Base-by-base conservation (phyloP, 1,140 invertebrate species). In the Pristionchus pacificus region DNA sequence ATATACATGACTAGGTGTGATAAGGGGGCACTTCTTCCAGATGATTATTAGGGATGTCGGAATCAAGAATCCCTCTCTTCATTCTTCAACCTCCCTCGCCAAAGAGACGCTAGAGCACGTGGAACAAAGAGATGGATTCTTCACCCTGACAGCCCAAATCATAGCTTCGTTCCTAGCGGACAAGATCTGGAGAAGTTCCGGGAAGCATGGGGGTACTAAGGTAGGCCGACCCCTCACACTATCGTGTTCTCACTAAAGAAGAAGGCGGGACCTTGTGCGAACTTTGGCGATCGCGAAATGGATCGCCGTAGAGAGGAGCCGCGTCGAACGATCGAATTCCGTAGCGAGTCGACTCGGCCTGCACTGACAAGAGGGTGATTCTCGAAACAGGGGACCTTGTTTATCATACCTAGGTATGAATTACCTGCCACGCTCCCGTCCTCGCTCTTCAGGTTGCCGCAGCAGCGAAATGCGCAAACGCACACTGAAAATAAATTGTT, bases 381-480 rank as follows among this genome's bases (percentile, higher is more conserved):
- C 6, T 19, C 38, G 38, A 6, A 49, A 49, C 6, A 49, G 19
- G 19, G 6, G 38, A 49, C 6, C 6, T 49, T 49, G 6, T 49
- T 49, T 19, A 10, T 10, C 38, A 10, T 10, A 49, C 38, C 38
- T 49, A 10, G 38, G 6, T 19, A 49, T 19, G 38, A 49, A 10
- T 49, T 49, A 49, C 59, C 65, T 38, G 68, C 62, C 15, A 66
- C 67, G 10, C 71, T 58, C 63, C 71, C n/a, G 13, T 69, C 65
- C 31, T 70, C 27, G 25, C 33, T 63, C 49, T 60, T 58, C 30
- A 82, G 55, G 66, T 84, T 83, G n/a, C 81, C 81, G 68, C 82
- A 83, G 68, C 81, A 83, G n/a, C 81, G 80, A 69, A 83, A 83
- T 61, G 81, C 81, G 68, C 81, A 83, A 24, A 83, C 82, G 65